phyloP scores from a whole-genome alignment of 2,888 invertebrate genomes.

The Eubasilissa splendida region DNA sequence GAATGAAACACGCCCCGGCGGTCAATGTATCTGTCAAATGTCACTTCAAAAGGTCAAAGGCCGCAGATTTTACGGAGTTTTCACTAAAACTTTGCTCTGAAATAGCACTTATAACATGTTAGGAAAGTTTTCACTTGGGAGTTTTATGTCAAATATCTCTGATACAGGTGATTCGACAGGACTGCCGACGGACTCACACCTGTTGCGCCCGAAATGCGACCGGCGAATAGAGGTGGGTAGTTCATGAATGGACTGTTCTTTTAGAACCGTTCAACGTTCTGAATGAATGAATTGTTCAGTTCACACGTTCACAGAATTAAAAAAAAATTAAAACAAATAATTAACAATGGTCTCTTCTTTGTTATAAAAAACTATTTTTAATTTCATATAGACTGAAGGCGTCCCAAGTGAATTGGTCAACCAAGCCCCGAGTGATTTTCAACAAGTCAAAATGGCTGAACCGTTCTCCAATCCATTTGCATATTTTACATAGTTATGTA shows the following conservation, averaged over 20 bases:
- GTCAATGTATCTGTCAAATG: constrained; percentile 48
- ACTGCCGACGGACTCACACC: constrained; percentile 45
- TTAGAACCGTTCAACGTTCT: too few species aligned
- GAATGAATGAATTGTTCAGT: background rate
- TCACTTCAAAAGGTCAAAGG: constrained; percentile 44
- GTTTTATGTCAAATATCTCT: constrained; percentile 45
- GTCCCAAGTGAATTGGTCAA: too few species aligned
- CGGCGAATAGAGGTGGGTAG: constrained; percentile 47
- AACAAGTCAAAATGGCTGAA: too few species aligned
- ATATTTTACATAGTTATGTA: too few species aligned
- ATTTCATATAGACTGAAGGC: too few species aligned
- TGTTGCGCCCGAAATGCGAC: constrained; percentile 52
- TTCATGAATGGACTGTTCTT: background rate
- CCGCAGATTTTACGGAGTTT: constrained; percentile 29
- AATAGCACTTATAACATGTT: constrained; percentile 48
- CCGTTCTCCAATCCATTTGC: too few species aligned
- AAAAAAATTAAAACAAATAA: too few species aligned
- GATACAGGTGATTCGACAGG: constrained; percentile 48
- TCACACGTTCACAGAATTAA: too few species aligned
- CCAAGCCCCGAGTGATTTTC: too few species aligned
- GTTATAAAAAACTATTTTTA: too few species aligned
- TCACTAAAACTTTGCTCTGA: constrained; percentile 37
- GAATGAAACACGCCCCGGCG: constrained; percentile 45
- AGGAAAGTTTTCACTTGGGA: constrained; percentile 26
- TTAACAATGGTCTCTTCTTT: too few species aligned